These are phyloP conservation scores for Hozukius guyotensis DNA, from an alignment of 2,797 vertebrate genomes.

Conservation along the genomic window DNA sequence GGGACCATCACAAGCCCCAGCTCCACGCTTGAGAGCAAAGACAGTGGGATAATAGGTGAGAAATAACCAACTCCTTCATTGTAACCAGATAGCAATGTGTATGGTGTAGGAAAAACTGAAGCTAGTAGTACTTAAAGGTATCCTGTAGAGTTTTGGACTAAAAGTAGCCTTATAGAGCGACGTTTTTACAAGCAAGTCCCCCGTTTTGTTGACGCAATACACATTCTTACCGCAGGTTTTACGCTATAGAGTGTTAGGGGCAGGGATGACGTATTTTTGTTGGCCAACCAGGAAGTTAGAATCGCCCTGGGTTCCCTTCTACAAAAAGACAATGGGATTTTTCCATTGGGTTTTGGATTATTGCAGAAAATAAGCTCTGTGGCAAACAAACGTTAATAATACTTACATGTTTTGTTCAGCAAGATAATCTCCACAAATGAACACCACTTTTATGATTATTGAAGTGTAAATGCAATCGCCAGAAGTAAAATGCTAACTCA, in stretches of 20 bases:
- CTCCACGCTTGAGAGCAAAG: conserved; percentile 99
- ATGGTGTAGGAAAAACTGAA: neutral
- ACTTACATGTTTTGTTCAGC: no score
- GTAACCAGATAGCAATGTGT: neutral
- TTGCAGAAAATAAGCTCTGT: no score
- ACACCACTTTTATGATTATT: neutral
- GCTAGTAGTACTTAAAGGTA: neutral
- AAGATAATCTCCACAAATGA: neutral
- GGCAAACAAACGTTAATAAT: no score
- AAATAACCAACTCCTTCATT: neutral
- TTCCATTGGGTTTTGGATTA: no score
- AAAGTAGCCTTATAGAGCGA: neutral
- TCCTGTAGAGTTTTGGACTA: neutral
- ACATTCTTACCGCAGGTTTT: neutral
- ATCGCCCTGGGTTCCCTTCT: no score
- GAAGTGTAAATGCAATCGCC: neutral
- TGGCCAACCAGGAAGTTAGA: no score
- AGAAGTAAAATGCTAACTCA: neutral
- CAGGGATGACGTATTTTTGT: no score
- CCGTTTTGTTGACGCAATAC: neutral
- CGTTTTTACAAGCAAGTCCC: no score
- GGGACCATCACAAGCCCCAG: conserved; percentile 96
- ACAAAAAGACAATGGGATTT: no score
- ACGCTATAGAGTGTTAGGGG: neutral
- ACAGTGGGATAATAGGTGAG: conserved; percentile 96